Conservation (phyloP, 1,140 invertebrate genomes). For the Diorhabda elongata region DNA sequence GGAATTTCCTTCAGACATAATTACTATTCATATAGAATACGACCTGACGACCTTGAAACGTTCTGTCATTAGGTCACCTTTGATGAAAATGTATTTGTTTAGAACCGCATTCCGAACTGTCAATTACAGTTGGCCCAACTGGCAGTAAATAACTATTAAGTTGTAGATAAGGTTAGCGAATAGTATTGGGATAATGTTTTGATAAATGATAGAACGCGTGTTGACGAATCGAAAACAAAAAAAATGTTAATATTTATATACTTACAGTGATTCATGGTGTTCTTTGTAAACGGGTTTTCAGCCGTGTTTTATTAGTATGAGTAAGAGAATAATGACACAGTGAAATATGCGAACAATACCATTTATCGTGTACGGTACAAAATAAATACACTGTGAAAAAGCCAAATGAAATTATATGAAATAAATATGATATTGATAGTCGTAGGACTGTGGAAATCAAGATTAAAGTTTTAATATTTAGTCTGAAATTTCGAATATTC, state of each 20-base stretch:
- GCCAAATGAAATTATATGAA: no score
- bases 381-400: no score
- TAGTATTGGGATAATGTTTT: background rate
- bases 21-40: slow-evolving; percentile 15
- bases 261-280: background rate
- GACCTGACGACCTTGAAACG: slow-evolving; percentile 12
- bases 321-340: background rate
- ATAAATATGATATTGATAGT: no score
- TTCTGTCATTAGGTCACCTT: slow-evolving; percentile 17
- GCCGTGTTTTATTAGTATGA: background rate
- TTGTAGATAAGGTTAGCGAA: background rate
- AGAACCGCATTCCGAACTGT: background rate
- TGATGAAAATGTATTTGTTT: background rate
- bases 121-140: background rate
- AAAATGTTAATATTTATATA: background rate
- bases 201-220: background rate
- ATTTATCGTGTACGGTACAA: no score
- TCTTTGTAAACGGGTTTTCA: background rate
- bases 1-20: slow-evolving; percentile 8
- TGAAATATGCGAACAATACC: background rate
- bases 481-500: no score
- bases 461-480: no score
- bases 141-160: background rate
- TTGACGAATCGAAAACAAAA: background rate
- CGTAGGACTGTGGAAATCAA: no score